Conservation (phyloP, 2,113 vertebrate species). For the Stigmatopora nigra region DNA sequence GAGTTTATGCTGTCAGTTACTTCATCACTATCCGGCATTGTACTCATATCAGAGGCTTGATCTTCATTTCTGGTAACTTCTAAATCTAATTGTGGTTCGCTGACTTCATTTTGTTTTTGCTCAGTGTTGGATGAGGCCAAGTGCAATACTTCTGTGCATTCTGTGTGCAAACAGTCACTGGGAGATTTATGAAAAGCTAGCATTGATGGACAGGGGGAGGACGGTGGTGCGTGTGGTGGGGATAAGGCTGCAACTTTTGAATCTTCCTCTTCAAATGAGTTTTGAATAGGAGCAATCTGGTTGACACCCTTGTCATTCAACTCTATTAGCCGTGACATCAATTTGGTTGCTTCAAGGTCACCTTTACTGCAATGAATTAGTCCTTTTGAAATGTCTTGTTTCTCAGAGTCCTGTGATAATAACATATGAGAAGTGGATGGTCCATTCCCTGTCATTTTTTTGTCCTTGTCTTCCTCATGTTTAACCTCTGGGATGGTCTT, state of each 20-base stretch:
- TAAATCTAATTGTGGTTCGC: conserved; percentile 9
- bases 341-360: conserved; percentile 2
- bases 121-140: not conserved
- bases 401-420: conserved; percentile 23
- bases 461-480: conserved; percentile 25
- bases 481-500: conserved; percentile 11
- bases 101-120: conserved; percentile 5
- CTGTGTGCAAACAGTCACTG: conserved; percentile 10
- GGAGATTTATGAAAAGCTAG: conserved; percentile 23
- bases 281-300: conserved; percentile 10
- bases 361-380: conserved; percentile 5
- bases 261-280: conserved; percentile 8
- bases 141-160: conserved; percentile 6
- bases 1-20: conserved; percentile 52
- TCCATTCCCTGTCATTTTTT: conserved; percentile 26
- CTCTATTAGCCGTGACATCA: conserved; percentile 14
- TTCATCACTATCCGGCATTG: conserved; percentile 34
- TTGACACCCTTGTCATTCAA: conserved; percentile 11
- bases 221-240: conserved; percentile 42
- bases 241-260: conserved; percentile 25
- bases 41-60: conserved; percentile 3
- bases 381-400: conserved; percentile 20
- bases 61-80: conserved; percentile 17
- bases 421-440: conserved; percentile 50
- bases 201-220: conserved; percentile 34